Conservation (phyloP, 2,888 invertebrate genomes). For the Caenorhabditis sp. region DNA sequence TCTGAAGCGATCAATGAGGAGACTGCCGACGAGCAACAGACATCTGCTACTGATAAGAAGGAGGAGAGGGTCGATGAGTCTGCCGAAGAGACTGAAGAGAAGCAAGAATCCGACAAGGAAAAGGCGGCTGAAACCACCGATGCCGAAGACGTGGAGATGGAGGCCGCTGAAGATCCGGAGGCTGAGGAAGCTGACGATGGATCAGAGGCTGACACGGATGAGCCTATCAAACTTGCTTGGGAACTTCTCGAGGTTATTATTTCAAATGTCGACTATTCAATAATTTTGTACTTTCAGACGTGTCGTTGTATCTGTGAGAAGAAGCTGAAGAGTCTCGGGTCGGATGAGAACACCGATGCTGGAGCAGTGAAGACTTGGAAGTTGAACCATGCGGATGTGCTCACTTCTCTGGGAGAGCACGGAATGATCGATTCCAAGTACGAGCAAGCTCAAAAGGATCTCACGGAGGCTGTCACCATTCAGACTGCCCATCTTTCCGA, state of each 20-base stretch:
- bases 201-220: constrained; percentile 19
- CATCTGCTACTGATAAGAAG: no score
- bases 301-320: constrained; percentile 58
- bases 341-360: neutral
- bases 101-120: no score
- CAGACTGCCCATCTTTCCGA: constrained; percentile 83
- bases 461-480: constrained; percentile 87
- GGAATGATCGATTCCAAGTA: constrained; percentile 92
- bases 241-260: constrained; percentile 67
- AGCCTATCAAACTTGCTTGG: constrained; percentile 66
- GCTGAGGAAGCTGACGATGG: constrained; percentile 66
- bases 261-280: neutral
- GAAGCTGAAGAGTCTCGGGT: constrained; percentile 21
- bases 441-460: constrained; percentile 89
- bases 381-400: constrained; percentile 89
- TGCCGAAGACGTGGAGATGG: no score
- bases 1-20: neutral
- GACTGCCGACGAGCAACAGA: no score
- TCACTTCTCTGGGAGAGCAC: constrained; percentile 92
- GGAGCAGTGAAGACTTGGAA: constrained; percentile 76
- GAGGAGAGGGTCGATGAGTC: no score
- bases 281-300: constrained; percentile 17
- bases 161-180: constrained; percentile 33
- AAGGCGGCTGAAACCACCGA: no score
- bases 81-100: no score